phyloP scores from a whole-genome alignment of 2,888 invertebrate genomes.

The Brachypterus glaber region DNA sequence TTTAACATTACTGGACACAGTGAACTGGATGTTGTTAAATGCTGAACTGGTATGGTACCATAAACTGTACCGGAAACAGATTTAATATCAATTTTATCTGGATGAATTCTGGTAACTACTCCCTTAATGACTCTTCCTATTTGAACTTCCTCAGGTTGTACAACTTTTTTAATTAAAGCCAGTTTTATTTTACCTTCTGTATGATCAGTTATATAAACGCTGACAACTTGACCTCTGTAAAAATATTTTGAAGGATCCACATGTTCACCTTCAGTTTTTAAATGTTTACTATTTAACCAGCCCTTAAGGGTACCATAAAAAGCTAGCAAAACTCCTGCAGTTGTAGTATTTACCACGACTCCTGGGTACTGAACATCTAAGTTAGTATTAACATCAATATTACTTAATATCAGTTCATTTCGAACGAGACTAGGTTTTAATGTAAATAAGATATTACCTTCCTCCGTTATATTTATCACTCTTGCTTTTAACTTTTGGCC shows the following conservation, averaged over 20 bases:
- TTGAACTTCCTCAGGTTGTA: too few species aligned
- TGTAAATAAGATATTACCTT: constrained; percentile 49
- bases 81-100: constrained; percentile 37
- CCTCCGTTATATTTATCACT: constrained; percentile 46
- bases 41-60: constrained; percentile 38
- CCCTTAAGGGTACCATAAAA: constrained; percentile 53
- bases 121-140: constrained; percentile 40
- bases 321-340: constrained; percentile 44
- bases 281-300: constrained; percentile 35
- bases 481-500: constrained; percentile 50
- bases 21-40: constrained; percentile 36
- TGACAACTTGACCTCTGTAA: constrained; percentile 52
- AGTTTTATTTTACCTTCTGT: constrained; percentile 35
- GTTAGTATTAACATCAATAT: too few species aligned
- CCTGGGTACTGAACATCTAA: constrained; percentile 48
- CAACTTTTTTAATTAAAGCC: constrained; percentile 43
- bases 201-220: too few species aligned
- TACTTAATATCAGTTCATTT: too few species aligned
- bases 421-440: constrained; percentile 58
- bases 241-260: constrained; percentile 41
- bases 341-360: constrained; percentile 44
- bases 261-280: constrained; percentile 20
- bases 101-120: constrained; percentile 31
- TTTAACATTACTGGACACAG: constrained; percentile 26
- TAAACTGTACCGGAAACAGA: constrained; percentile 24